phyloP scores from a whole-genome alignment of 2,888 invertebrate species.

The Steinernema hermaphroditum region DNA sequence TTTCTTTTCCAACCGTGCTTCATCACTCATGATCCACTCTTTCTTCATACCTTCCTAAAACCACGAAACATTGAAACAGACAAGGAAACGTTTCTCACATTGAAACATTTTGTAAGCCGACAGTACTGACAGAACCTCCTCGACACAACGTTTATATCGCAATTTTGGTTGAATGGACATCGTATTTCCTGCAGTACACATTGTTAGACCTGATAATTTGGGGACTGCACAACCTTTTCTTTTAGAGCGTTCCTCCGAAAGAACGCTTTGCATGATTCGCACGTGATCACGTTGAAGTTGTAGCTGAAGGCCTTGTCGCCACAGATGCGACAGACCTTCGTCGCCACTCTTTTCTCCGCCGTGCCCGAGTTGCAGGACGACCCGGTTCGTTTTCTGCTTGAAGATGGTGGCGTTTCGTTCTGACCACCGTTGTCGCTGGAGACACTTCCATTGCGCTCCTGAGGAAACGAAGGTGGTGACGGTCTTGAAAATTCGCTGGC shows the following conservation, averaged over 20 bases:
- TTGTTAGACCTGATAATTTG: no score
- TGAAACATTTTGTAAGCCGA: slow-evolving; percentile 86
- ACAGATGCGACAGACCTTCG: slow-evolving; percentile 20
- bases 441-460: slow-evolving; percentile 6
- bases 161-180: slow-evolving; percentile 25
- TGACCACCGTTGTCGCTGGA: background rate
- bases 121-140: slow-evolving; percentile 81
- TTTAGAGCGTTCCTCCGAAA: slow-evolving; percentile 30
- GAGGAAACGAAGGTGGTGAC: background rate
- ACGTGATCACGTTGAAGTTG: slow-evolving; percentile 30
- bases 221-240: background rate
- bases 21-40: slow-evolving; percentile 66
- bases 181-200: slow-evolving; percentile 28
- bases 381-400: slow-evolving; percentile 15
- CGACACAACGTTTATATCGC: slow-evolving; percentile 29
- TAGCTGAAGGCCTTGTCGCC: slow-evolving; percentile 28
- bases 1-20: slow-evolving; percentile 63
- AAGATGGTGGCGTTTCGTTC: background rate
- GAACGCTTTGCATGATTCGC: slow-evolving; percentile 32
- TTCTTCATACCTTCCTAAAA: slow-evolving; percentile 62
- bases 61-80: background rate
- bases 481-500: background rate
- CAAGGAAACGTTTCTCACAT: background rate
- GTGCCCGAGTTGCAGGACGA: slow-evolving; percentile 25
- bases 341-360: slow-evolving; percentile 21